Conservation (phyloP, 2,113 vertebrate species). For the Nyctereutes procyonoides region DNA sequence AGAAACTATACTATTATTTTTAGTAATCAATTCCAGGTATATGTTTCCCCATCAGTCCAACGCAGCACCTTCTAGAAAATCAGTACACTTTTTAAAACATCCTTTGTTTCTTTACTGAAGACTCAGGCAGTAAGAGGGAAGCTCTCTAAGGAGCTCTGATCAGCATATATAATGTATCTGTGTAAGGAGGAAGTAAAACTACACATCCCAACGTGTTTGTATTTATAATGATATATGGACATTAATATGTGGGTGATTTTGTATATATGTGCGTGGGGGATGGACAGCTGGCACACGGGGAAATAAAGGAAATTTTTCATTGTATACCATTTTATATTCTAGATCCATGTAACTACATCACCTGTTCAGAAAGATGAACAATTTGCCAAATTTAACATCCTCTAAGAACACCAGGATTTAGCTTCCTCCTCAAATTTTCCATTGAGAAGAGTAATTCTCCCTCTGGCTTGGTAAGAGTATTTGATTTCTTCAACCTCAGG, state of each 20-base stretch:
- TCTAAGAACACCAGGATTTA: slow-evolving; percentile 35
- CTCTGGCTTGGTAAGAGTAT: slow-evolving; percentile 53
- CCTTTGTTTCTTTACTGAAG: neutral
- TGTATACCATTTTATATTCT: neutral
- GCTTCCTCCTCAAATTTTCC: slow-evolving; percentile 36
- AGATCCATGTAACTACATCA: neutral
- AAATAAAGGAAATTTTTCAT: neutral
- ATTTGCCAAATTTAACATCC: neutral
- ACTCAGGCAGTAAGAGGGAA: neutral
- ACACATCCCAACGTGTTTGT: neutral
- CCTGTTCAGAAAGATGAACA: neutral
- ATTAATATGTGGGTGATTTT: neutral
- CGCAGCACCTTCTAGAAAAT: neutral
- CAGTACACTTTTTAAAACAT: neutral
- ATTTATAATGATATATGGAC: neutral
- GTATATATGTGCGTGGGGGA: neutral
- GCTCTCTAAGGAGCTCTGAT: neutral
- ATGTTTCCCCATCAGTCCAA: neutral
- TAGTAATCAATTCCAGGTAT: slow-evolving; percentile 27
- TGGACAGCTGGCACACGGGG: neutral
- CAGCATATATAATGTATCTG: neutral
- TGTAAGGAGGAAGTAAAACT: neutral
- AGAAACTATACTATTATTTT: neutral
- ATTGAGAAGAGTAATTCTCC: neutral
- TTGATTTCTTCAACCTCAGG: slow-evolving; percentile 38